Conservation (phyloP, 2,113 vertebrate species). For the Chlamydotis undulata region DNA sequence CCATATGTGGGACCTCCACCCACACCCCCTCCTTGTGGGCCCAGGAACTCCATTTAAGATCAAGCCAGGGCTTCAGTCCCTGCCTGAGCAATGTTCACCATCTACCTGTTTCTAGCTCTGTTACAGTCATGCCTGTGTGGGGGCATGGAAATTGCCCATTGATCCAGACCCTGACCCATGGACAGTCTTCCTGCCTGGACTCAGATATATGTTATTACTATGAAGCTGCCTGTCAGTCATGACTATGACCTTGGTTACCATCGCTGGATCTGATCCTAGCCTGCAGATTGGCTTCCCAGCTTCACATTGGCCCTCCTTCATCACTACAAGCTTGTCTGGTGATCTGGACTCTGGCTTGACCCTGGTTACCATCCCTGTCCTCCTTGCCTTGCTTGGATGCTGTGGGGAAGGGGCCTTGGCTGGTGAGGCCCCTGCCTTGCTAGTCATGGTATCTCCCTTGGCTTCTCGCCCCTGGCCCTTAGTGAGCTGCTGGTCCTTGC, state of each 20-base stretch:
- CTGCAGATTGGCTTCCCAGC: not conserved
- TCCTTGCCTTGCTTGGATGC: not conserved
- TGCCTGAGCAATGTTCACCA: not conserved
- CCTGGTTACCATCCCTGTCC: not conserved
- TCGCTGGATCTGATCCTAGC: not conserved
- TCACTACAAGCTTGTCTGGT: not conserved
- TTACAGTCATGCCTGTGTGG: not conserved
- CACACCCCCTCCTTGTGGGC: not conserved
- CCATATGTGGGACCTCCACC: not conserved
- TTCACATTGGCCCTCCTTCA: not conserved
- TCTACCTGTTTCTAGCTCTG: not conserved
- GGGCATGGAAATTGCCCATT: not conserved
- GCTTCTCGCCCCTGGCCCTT: not conserved
- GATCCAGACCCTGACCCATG: not conserved
- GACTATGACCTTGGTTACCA: not conserved
- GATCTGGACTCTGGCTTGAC: not conserved
- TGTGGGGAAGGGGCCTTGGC: not conserved
- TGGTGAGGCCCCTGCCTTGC: not conserved
- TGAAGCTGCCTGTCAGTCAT: not conserved
- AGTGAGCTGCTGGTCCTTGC: not conserved
- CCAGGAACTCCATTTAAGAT: not conserved
- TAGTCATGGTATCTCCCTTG: fast-evolving
- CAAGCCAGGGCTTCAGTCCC: not conserved
- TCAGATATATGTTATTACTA: not conserved
- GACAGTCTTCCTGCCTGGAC: not conserved